These are phyloP conservation scores for Ivindomyrus marchei DNA, from an alignment of 2,113 vertebrate species.

Conservation along the genomic window DNA sequence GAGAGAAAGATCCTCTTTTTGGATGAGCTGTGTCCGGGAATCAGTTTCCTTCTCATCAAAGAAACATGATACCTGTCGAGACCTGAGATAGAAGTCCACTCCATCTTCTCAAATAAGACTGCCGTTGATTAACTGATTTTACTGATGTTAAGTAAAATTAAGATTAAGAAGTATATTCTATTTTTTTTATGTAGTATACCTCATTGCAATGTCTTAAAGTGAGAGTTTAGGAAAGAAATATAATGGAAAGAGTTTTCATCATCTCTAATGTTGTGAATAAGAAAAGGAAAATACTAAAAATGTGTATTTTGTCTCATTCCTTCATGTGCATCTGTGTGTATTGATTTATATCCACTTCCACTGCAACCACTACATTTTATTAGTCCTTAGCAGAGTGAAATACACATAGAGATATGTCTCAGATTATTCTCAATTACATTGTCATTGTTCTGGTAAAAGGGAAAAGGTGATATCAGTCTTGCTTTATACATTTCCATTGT, in stretches of 20 bases:
- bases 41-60: neutral
- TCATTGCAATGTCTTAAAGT: constrained; percentile 12
- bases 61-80: neutral
- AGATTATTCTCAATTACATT: neutral
- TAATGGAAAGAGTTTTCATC: constrained; percentile 3
- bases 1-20: neutral
- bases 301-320: constrained; percentile 12
- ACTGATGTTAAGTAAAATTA: neutral
- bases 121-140: neutral
- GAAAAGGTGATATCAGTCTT: neutral
- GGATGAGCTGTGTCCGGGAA: neutral
- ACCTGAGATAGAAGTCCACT: neutral
- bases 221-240: neutral
- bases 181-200: constrained; percentile 4
- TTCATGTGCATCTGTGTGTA: neutral
- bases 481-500: constrained; percentile 1
- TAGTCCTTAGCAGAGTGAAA: neutral
- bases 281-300: neutral
- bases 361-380: neutral
- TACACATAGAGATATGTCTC: neutral
- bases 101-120: neutral
- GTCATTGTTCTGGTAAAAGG: neutral
- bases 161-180: neutral
- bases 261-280: neutral
- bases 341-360: neutral